Evolutionary conservation across 2,113 vertebrate species (phyloP), one percentile per base, ranked within the genome.

Genomic region (Menura novaehollandiae): DNA sequence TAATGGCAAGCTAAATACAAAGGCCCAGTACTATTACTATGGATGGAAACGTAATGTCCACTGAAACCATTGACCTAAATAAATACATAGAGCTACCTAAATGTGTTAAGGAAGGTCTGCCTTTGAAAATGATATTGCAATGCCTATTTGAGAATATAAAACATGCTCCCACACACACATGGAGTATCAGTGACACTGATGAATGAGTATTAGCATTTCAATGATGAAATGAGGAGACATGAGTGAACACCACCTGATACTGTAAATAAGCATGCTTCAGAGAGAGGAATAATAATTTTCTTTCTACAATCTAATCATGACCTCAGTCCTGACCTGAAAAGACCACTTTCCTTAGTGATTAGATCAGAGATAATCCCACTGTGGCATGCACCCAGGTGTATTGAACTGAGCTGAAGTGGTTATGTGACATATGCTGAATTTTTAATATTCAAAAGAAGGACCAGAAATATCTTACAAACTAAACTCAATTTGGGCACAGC

Each of bases 301-400:
- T 86, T 78, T 89, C 91, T 74, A 53, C 67, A 88, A 8, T 92
- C 89, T 91, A 91, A 94, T 82, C 86, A 58, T 81, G 88, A 95
- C 92, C 96, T 95, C 80, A 91, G 68, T 78, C 64, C 53, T 91
- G 96, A 96, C 92, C 95, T 75, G 83, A 95, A 93, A 93, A 87
- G 93, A 91, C 69, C 96, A 96, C 92, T 97, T 97, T 94, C 69
- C 41, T 85, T 89, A 68, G 85, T 93, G 95, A 96, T 97, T 94
- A 94, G 73, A 93, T 91, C 84, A 93, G 83, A 84, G 69, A 91
- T 97, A 95, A 96, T 96, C 92, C 93, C 53, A 6, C 58, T 78
- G 95, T 84, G 91, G 83, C 88, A 84, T 92, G 90, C 88, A 96
- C 93, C 90, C 93, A 94, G 93, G 88, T 96, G 96, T 96, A 92